These are phyloP conservation scores for Globia sparganii DNA, from an alignment of 2,888 invertebrate genomes.

Conservation along the genomic window DNA sequence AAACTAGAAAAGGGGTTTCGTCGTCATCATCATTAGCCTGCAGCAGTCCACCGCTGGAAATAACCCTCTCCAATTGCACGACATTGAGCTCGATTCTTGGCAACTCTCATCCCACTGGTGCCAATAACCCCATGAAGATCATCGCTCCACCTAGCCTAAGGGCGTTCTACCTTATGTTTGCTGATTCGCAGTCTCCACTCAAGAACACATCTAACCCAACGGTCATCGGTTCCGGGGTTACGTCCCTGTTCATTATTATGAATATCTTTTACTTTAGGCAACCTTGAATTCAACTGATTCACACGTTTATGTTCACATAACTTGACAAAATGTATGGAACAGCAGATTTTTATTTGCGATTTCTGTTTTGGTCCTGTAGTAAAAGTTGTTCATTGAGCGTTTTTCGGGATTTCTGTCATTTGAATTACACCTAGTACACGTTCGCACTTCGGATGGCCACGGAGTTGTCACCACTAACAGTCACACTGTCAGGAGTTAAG, in stretches of 20 bases:
- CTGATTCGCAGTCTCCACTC: no score
- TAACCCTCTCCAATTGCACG: not conserved
- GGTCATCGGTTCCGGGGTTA: no score
- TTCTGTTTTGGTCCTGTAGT: not conserved
- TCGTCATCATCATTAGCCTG: not conserved
- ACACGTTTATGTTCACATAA: no score
- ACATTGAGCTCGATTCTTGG: not conserved
- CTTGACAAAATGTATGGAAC: not conserved
- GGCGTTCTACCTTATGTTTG: no score
- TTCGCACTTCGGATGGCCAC: slow-evolving; percentile 32
- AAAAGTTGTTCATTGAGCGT: slow-evolving; percentile 7
- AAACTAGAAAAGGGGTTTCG: not conserved
- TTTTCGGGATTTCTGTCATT: not conserved
- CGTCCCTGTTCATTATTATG: no score
- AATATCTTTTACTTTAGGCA: not conserved
- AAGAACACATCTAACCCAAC: no score
- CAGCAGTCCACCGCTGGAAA: not conserved
- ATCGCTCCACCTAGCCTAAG: no score
- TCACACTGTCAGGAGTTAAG: slow-evolving; percentile 79
- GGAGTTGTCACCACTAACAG: slow-evolving; percentile 60
- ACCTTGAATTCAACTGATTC: not conserved
- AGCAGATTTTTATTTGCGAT: not conserved
- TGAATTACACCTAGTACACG: slow-evolving; percentile 8
- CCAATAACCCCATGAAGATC: no score
- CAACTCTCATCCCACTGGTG: not conserved